Base-by-base conservation (phyloP, 2,797 vertebrate genomes). In the Salmo trutta region DNA sequence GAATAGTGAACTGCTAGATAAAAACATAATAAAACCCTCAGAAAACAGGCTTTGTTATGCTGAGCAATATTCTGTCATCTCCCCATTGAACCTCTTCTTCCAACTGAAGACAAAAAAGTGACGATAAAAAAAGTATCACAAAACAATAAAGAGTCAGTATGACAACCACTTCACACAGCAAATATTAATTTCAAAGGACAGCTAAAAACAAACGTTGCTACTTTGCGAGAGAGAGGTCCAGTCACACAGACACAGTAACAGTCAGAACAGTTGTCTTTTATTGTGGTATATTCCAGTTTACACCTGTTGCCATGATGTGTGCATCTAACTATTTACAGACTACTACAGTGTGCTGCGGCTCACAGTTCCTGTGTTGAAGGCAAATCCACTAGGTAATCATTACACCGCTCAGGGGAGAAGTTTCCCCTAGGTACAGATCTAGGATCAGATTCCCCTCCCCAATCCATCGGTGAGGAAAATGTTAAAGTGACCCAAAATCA, bases 311-410 rank as follows among this genome's bases (percentile, higher is more conserved):
- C 87, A 90, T 74, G 81, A 87, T 87, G 75, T 79, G 81, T 83
- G 84, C 83, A 84, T 85, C 81, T 84, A 83, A 84, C 75, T 92
- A 91, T 91, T 82, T 91, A 91, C 91, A 93, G 77, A 87, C 80
- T 85, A 81, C 81, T 83, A 80, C 86, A 87, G 81, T 85, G 82
- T 80, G 85, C 82, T 77, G 85, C 75, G 79, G 82, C 78, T 88
- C 85, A 87, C 85, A 88, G 81, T 81, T 80, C 81, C 75, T 74
- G 52, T 87, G 84, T 77, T 83, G 76, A 88, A 86, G 83, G 83
- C 83, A 78, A 72, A 79, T 71, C 81, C 66, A 83, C 79, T 75
- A 31, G 71, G 86, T 70, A 75, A 72, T 74, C 52, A 15, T 3
- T 47, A 73, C 51, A 24, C 73, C 59, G 54, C 31, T 8, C 21